Evolutionary conservation across 2,888 invertebrate species (phyloP), one percentile per base, ranked within the genome.

Genomic region (Heliconius sara): DNA sequence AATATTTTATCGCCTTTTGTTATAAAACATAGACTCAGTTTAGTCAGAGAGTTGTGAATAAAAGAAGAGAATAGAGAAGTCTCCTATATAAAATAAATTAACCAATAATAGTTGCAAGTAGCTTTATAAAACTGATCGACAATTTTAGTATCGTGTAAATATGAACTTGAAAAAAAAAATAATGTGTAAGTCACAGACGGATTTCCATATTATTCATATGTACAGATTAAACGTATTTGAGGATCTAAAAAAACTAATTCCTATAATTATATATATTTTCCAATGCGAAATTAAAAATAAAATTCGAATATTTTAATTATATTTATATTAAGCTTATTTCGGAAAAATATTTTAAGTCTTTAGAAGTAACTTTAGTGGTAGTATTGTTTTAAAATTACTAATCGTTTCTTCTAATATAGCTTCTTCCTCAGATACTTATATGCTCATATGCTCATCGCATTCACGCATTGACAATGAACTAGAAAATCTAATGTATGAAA

Each of bases 381-480:
- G 30, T 22, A 57, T 57, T 57, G 57, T 57, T n/a, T 16, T 52
- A 19, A 19, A 19, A 52, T 19, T 19, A 30, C 2, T 22, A 30
- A 52, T 30, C 3, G 6, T 22, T 39, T 6, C n/a, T 5, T 12
- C n/a, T 60, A 25, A 60, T 16, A 73, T 57, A 27, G 60, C n/a
- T 13, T 34, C 76, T 43, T 47, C 75, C 57, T 76, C n/a, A n/a
- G n/a, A n/a, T 76, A 79, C 22, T 60, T 57, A 76, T 57, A 47
- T n/a, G n/a, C n/a, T 47, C 70, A 79, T 27, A 79, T 73, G 63
- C 72, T 81, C 60, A 65, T 68, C 68, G 34, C 74, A 79, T 22
- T 27, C 71, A 47, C 63, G 65, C 63, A 30, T 52, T 82, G 82
- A 76, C 82, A 82, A 79, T 82, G 82, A 82, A 79, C 81, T 82